Base-by-base conservation (phyloP, 2,797 vertebrate species). In the Columba guinea region DNA sequence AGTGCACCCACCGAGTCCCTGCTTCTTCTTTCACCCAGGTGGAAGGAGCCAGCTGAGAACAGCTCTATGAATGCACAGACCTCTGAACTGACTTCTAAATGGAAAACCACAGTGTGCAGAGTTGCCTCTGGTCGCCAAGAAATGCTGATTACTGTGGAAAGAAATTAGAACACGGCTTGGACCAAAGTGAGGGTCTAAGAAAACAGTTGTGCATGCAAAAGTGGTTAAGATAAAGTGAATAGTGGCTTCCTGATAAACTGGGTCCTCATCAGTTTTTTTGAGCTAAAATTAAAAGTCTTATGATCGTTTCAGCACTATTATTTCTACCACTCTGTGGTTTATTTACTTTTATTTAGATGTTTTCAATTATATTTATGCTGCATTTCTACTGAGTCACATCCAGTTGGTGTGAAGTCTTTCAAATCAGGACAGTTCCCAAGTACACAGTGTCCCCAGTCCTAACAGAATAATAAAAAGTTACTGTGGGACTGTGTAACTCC, bases 271-370 rank as follows among this genome's bases (percentile, higher is more conserved):
- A 37, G 3, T 1, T 67, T 70, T 83, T 89, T 22, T 49, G 11
- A 71, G 67, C 67, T 76, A 92, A 96, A 95, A 95, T 95, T 90
- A 69, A 56, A 64, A 82, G 21, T 19, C n/a, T 76, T 28, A 65
- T 74, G 19, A 75, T 89, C 74, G 58, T 82, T 85, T 60, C 65
- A 82, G 24, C 49, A 46, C 53, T 76, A 18, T 83, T 77, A 91
- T 80, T 86, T 92, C 75, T 83, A 75, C 15, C 34, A 24, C 18
- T 67, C 52, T 65, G 70, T 60, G 82, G 82, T 53, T 93, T 80
- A n/a, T 75, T 91, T 92, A 64, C n/a, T 68, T 85, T 67, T 91
- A 68, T 87, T 67, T 93, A 83, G 78, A 55, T 65, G n/a, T 35
- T 90, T 91, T 60, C 44, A 75, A 18, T 82, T 20, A 78, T 84